Evolutionary conservation across 2,113 vertebrate species (phyloP).

Genomic region (Charina bottae): DNA sequence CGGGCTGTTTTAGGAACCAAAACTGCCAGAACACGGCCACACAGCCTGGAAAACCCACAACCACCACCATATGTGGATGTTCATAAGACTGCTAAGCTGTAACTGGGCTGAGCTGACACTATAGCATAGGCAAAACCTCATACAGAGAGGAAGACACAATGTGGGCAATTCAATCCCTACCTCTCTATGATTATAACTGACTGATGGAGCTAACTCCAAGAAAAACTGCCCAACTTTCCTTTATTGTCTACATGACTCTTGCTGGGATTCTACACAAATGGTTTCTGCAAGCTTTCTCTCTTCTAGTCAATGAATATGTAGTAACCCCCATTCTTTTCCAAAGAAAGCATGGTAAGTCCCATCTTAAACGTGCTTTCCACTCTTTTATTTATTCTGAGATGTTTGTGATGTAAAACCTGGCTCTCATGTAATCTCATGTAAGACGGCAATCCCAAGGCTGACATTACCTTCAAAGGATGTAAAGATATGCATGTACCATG

Average conservation of each 20-base stretch:
- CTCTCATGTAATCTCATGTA: background rate
- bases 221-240: background rate
- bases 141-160: background rate
- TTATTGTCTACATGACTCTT: background rate
- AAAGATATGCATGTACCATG: background rate
- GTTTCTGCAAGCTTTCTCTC: background rate
- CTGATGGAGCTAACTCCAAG: background rate
- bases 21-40: too few species aligned
- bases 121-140: background rate
- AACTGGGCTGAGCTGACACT: background rate
- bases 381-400: background rate
- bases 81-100: background rate
- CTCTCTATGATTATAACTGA: background rate
- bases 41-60: too few species aligned
- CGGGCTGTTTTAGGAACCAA: too few species aligned
- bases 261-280: background rate
- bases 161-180: background rate
- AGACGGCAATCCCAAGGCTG: conserved; percentile 5
- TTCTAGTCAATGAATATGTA: background rate
- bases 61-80: background rate
- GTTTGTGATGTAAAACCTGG: conserved; percentile 24
- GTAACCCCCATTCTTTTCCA: background rate
- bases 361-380: conserved; percentile 17
- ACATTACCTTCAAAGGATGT: conserved; percentile 4
- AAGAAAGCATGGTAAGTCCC: background rate